Evolutionary conservation across 30 jellyfish, hydroid and myxozoan genomes (phyloP), one percentile per base, ranked within the genome.

Genomic region (Morbakka virulenta): DNA sequence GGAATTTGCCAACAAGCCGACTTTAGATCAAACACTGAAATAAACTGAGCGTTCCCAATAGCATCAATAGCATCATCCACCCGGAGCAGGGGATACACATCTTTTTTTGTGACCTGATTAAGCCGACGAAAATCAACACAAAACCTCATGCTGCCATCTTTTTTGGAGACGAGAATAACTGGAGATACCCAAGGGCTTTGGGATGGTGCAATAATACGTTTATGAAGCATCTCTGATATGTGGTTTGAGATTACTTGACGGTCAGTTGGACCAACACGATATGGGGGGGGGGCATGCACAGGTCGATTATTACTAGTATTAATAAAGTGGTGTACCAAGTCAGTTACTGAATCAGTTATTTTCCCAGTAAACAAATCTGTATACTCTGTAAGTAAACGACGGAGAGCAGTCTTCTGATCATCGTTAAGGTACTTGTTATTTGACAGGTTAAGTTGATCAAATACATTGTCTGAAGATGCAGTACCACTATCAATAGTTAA

Each of bases 51-150:
- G 13, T 69, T 27, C 13, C 20, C 21, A 0, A 74, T 24, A 4
- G 33, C 2, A 52, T 74, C 85, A 49, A 74, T 53, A 13, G 80
- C 68, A 50, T 28, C 69, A 27, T 74, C 77, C 4, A 49, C 49
- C 2, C 11, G 52, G 61, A 17, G 57, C 57, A 41, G 17, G 57
- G 57, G 57, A 41, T 41, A 41, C 9, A 41, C 57, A 41, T 41
- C 57, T 41, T 41, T 41, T 17, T 41, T 41, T 41, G 57, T 41
- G 17, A 41, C 13, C 57, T 41, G 57, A 17, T 41, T 9, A 41
- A 9, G 17, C 57, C 17, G 9, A 17, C 57, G 57, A 41, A 6
- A 41, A 41, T 41, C 57, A 41, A 41, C 57, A 41, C 17, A 9
- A 41, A 41, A 41, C 57, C 57, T 41, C 57, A 41, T 41, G 57